Conservation (phyloP, 2,113 vertebrate species). For the Tenebrosternarchus preto region DNA sequence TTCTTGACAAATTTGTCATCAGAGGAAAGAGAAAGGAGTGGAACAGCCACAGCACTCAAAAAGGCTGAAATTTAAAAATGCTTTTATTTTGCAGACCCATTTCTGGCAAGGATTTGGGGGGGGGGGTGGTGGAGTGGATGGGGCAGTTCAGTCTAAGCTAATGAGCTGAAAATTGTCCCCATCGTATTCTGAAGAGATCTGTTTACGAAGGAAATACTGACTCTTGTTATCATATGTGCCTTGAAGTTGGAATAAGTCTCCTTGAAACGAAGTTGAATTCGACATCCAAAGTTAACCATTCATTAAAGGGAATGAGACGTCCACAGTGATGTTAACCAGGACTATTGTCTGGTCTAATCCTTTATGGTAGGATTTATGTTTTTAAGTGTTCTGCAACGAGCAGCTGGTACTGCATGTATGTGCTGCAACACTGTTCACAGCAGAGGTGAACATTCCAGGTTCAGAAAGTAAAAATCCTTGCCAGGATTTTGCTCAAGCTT, state of each 20-base stretch:
- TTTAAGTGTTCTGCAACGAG: not conserved
- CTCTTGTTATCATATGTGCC: not conserved
- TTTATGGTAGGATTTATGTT: not conserved
- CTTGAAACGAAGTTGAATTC: not conserved
- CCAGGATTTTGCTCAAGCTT: too few species aligned
- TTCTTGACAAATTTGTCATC: not conserved
- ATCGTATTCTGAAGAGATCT: slow-evolving; percentile 10
- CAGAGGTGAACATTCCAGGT: too few species aligned
- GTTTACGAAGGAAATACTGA: slow-evolving; percentile 24
- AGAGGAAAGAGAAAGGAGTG: not conserved
- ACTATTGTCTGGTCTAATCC: not conserved
- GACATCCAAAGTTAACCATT: not conserved
- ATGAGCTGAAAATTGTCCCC: not conserved
- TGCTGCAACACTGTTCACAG: not conserved
- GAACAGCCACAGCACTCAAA: not conserved
- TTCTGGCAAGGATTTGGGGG: not conserved
- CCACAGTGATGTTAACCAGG: not conserved
- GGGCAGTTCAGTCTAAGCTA: not conserved
- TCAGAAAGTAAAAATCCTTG: too few species aligned
- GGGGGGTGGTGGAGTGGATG: too few species aligned
- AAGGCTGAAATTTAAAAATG: not conserved
- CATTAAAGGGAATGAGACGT: not conserved
- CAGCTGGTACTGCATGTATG: not conserved
- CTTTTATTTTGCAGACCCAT: not conserved
- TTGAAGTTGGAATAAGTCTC: slow-evolving; percentile 7